These are phyloP conservation scores for Rhabdomys pumilio DNA, from an alignment of 2,797 vertebrate species.

Conservation along the genomic window DNA sequence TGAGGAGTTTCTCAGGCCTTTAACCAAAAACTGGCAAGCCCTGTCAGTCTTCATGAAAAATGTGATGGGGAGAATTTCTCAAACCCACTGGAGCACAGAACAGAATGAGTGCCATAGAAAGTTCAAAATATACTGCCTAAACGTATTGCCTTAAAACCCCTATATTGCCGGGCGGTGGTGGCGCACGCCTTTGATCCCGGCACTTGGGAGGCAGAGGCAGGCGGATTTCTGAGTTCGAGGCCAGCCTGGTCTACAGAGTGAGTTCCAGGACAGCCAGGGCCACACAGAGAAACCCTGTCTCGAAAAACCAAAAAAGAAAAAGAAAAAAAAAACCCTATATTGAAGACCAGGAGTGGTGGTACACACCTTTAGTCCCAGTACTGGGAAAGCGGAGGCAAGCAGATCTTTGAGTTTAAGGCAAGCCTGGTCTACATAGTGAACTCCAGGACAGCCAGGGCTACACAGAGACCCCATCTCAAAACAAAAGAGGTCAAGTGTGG, in stretches of 20 bases:
- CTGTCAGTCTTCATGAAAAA: constrained; percentile 65
- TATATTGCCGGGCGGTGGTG: neutral
- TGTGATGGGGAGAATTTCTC: neutral
- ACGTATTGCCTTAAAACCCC: neutral
- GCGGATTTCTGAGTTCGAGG: neutral
- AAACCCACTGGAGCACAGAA: constrained; percentile 17
- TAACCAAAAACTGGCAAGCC: constrained; percentile 50
- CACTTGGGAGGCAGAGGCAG: neutral
- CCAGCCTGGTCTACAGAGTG: neutral
- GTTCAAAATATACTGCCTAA: neutral
- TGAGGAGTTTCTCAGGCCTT: neutral
- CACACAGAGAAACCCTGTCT: too few relatives aligned
- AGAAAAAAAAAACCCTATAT: neutral
- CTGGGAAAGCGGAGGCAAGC: neutral
- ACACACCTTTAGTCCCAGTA: neutral
- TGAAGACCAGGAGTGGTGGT: neutral
- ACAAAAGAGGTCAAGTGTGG: neutral
- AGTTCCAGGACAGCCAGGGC: neutral
- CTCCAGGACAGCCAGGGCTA: neutral
- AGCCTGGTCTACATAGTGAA: neutral
- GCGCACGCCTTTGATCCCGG: neutral
- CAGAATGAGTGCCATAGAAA: constrained; percentile 9
- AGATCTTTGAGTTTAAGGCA: neutral
- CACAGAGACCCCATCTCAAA: neutral
- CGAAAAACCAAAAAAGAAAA: too few relatives aligned